Base-by-base conservation (phyloP, 2,113 vertebrate species). In the Stigmatopora argus region DNA sequence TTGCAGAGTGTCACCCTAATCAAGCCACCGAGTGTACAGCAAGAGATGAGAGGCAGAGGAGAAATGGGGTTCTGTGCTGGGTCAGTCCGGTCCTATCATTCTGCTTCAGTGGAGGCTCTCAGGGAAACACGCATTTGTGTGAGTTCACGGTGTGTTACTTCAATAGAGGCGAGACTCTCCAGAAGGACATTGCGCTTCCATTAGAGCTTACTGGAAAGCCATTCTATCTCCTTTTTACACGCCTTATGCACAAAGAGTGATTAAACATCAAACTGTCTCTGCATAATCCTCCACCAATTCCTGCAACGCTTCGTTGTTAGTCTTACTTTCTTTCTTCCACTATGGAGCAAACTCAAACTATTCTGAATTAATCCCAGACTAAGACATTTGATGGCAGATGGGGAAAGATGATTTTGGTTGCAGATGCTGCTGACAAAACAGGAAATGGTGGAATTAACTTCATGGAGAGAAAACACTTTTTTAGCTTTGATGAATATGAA, bases 231-330 rank as follows among this genome's bases (percentile, higher is more conserved):
- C 52, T 44, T 80, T 58, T 73, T 74, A 87, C 59, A 82, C 47
- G 46, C 66, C 70, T 80, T 75, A 71, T 15, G 66, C 74, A 64
- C 55, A 45, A 72, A 41, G 80, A 86, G 81, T 72, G 85, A 84
- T 86, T 86, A 85, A 69, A 84, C 85, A 83, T 82, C 79, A 81
- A 86, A 77, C 77, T 73, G 70, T 69, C 76, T 70, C 65, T 70
- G 35, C 68, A 68, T 71, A 83, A 85, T 82, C 83, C 78, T 69
- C 71, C 70, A 66, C 52, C 62, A 64, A 47, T 68, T 79, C 72
- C 65, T 71, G 46, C 62, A 78, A 51, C 65, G 65, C 64, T 45
- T 57, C 35, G 34, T 35, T 52, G 59, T 73, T 77, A 66, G 72
- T 67, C 70, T 62, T 31, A 45, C 70, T 78, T 69, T 69, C 64